These are phyloP conservation scores for Hyposmocoma kahamanoa DNA, from an alignment of 1,140 invertebrate species.

Conservation along the genomic window DNA sequence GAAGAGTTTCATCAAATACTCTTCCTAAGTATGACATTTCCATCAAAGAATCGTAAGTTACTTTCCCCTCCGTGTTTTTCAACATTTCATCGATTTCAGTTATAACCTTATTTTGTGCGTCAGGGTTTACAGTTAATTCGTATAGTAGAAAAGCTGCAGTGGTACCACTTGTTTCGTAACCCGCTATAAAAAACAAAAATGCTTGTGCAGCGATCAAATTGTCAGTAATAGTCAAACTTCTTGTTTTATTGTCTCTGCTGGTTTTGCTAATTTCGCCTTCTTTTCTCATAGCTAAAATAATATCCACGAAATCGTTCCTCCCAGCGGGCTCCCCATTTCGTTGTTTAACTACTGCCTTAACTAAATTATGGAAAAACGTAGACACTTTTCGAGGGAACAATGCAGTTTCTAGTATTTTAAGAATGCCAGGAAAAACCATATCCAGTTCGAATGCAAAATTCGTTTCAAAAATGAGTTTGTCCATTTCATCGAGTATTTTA, in stretches of 20 bases:
- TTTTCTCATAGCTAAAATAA: slow-evolving; percentile 44
- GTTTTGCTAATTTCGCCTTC: slow-evolving; percentile 14
- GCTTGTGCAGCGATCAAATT: slow-evolving; percentile 46
- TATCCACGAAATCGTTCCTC: slow-evolving; percentile 35
- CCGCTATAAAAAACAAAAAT: slow-evolving; percentile 47
- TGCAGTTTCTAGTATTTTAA: slow-evolving; percentile 24
- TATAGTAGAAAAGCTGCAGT: too few relatives aligned
- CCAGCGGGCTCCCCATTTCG: slow-evolving; percentile 20
- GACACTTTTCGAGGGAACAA: slow-evolving; percentile 22
- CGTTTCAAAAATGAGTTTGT: not conserved
- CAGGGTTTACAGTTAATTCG: too few relatives aligned
- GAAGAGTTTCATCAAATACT: too few relatives aligned
- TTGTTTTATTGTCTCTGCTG: too few relatives aligned
- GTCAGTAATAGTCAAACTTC: slow-evolving; percentile 15
- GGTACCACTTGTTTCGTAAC: too few relatives aligned
- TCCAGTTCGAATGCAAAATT: slow-evolving; percentile 20
- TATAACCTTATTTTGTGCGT: slow-evolving; percentile 50
- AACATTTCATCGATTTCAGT: slow-evolving; percentile 52
- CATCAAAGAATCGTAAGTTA: too few relatives aligned
- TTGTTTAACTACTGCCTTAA: slow-evolving; percentile 12
- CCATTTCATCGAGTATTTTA: not conserved
- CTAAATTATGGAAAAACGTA: slow-evolving; percentile 27
- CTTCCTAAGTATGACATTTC: too few relatives aligned
- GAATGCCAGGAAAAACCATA: slow-evolving; percentile 33
- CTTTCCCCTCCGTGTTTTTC: slow-evolving; percentile 39